Conservation (phyloP, 2,797 vertebrate species). For the Mus caroli region DNA sequence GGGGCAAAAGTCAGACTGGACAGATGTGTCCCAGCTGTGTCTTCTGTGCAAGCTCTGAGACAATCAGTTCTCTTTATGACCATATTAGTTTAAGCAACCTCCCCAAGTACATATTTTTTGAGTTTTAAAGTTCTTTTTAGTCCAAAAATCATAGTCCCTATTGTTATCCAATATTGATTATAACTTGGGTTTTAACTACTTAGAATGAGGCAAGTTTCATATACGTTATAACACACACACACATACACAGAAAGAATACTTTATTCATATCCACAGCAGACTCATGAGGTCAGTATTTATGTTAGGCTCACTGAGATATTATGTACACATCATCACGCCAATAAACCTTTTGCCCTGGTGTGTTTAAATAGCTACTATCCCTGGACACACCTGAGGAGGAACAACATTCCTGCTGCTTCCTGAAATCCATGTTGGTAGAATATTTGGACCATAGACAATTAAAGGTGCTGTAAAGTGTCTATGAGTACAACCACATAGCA, state of each 20-base stretch:
- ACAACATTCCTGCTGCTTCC: not conserved
- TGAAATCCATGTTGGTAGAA: not conserved
- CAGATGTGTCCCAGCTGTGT: not conserved
- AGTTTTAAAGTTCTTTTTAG: not conserved
- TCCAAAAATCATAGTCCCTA: not conserved
- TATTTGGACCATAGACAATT: not conserved
- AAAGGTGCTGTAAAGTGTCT: not conserved
- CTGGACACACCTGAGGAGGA: not conserved
- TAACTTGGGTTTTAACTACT: not conserved
- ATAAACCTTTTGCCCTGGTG: not conserved
- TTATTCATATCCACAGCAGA: not conserved
- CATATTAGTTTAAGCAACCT: not conserved
- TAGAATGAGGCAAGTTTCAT: not conserved
- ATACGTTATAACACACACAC: not conserved
- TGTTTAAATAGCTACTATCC: not conserved
- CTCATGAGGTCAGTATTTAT: not conserved
- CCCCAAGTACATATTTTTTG: not conserved
- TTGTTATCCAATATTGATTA: not conserved
- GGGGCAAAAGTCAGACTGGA: not conserved
- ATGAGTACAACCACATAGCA: not conserved
- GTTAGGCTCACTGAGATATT: not conserved
- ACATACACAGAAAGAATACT: not conserved
- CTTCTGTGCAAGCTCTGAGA: not conserved
- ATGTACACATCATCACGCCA: not conserved
- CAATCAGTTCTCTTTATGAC: not conserved